Evolutionary conservation across 30 jellyfish, hydroid and myxozoan genomes (phyloP).

Genomic region (Chrysaora quinquecirrha): DNA sequence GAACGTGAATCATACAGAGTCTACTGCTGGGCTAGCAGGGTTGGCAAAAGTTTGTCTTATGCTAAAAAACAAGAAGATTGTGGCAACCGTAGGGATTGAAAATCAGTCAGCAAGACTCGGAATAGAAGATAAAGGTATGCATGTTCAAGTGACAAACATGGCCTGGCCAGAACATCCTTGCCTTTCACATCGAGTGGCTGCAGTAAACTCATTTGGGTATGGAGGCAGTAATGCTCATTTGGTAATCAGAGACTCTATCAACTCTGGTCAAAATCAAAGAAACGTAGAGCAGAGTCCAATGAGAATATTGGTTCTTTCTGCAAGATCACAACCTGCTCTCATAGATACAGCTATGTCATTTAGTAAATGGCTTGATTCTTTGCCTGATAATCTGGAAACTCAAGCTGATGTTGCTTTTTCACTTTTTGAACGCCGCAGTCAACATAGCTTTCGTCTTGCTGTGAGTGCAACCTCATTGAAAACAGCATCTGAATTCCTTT

Average conservation of each 20-base stretch:
- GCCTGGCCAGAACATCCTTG: slow-evolving; percentile 48
- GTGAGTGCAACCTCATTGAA: slow-evolving; percentile 25
- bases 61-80: slow-evolving; percentile 35
- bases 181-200: slow-evolving; percentile 40
- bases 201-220: slow-evolving; percentile 73
- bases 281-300: not conserved
- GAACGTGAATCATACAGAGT: slow-evolving; percentile 74
- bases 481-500: slow-evolving; percentile 27
- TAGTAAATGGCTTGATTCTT: slow-evolving; percentile 42
- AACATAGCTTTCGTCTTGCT: slow-evolving; percentile 54
- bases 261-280: not conserved
- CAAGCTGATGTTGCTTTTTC: slow-evolving; percentile 31
- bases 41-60: slow-evolving; percentile 70
- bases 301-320: slow-evolving; percentile 42
- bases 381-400: slow-evolving; percentile 39
- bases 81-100: slow-evolving; percentile 65
- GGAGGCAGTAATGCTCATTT: slow-evolving; percentile 81
- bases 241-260: slow-evolving; percentile 37
- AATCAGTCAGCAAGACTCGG: slow-evolving; percentile 55
- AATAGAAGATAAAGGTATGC: slow-evolving; percentile 47
- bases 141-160: slow-evolving; percentile 7
- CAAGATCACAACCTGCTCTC: slow-evolving; percentile 51
- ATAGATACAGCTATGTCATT: slow-evolving; percentile 39
- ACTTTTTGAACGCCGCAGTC: slow-evolving; percentile 52
- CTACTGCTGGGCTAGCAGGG: slow-evolving; percentile 82